Evolutionary conservation across 2,888 invertebrate genomes (phyloP).

Genomic region (Tetragonisca angustula): DNA sequence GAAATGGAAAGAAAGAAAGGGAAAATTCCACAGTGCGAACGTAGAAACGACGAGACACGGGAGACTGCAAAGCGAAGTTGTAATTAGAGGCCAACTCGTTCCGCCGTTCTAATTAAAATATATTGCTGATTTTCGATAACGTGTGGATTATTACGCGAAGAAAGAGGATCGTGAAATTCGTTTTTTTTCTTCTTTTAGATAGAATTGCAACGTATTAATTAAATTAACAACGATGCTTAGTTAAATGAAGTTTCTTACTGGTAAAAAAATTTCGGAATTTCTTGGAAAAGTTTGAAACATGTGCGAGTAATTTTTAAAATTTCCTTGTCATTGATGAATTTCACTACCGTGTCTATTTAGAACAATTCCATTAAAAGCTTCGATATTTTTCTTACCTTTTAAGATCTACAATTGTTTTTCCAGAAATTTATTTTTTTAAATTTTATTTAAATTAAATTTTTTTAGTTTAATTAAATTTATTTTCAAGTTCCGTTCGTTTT

Average conservation of each 20-base stretch:
- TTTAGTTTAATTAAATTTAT: no score
- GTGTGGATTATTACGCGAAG: background rate
- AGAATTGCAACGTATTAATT: background rate
- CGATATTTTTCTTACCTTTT: no score
- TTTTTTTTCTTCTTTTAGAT: background rate
- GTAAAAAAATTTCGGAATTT: background rate
- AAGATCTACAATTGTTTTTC: no score
- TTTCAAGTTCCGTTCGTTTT: no score
- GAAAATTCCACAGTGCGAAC: background rate
- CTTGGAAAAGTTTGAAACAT: background rate
- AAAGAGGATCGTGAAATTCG: background rate
- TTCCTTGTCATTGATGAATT: background rate
- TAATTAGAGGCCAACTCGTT: constrained; percentile 16
- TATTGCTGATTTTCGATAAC: constrained; percentile 3
- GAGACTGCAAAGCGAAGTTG: background rate
- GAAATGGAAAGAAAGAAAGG: background rate
- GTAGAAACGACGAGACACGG: background rate
- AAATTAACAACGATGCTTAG: background rate
- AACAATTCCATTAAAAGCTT: no score
- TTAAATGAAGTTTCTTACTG: background rate
- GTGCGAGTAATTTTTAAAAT: background rate
- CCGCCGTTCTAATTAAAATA: constrained; percentile 23
- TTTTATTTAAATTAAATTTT: no score
- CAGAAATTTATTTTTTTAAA: no score
- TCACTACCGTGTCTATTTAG: background rate